These are phyloP conservation scores for Centropus bengalensis DNA, from an alignment of 2,113 vertebrate genomes.

Conservation along the genomic window DNA sequence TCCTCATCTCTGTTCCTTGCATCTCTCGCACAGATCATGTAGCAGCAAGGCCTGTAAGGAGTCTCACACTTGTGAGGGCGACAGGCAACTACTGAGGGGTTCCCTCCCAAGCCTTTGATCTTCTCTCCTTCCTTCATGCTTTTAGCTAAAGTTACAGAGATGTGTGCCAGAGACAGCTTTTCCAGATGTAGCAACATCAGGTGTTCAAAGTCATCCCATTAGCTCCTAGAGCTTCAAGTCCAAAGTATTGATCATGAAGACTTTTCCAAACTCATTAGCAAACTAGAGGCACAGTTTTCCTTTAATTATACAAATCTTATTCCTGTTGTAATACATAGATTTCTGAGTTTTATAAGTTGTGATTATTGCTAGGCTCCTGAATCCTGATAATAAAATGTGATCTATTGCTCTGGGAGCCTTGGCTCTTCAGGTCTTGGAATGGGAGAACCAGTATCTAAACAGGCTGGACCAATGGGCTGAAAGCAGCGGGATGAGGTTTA, in stretches of 20 bases:
- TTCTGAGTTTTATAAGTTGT: neutral
- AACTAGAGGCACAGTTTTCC: neutral
- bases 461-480: no score
- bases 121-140: neutral
- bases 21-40: neutral
- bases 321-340: neutral
- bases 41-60: neutral
- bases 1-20: neutral
- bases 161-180: neutral
- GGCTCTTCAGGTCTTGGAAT: neutral
- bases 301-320: neutral
- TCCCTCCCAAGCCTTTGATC: neutral
- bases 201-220: neutral
- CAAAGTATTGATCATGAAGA: neutral
- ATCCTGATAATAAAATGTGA: neutral
- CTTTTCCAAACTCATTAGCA: neutral
- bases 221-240: neutral
- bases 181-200: neutral
- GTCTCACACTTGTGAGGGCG: neutral
- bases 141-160: neutral
- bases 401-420: neutral
- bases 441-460: neutral
- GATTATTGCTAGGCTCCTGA: neutral
- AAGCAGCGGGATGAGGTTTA: no score
- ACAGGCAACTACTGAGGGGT: neutral